Percentiles rank a stretch among this genome's conserved stretches.
These are phyloP conservation scores for Anas platyrhynchos DNA, from an alignment of 2,113 vertebrate species.

Conservation along the genomic window DNA sequence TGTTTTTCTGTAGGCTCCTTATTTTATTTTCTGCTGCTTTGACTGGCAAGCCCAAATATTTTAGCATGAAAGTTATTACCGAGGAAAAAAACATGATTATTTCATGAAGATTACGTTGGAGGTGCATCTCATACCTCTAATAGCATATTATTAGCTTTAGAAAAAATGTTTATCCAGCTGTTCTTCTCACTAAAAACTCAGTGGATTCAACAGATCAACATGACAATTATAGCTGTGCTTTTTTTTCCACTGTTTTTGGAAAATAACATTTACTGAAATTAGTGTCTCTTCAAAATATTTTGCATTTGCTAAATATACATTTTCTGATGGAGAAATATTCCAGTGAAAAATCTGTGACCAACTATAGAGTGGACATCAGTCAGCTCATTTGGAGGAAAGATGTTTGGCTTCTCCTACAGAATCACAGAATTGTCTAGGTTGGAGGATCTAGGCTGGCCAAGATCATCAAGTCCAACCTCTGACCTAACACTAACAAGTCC, in stretches of 20 bases:
- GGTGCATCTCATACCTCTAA: slow-evolving; percentile 49
- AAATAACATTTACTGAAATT: neutral
- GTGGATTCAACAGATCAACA: neutral
- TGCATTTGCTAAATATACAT: neutral
- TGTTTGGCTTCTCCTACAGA: neutral
- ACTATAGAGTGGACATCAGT: neutral
- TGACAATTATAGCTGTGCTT: neutral
- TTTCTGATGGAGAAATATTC: neutral
- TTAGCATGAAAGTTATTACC: slow-evolving; percentile 57
- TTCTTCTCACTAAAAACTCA: neutral
- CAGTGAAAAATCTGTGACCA: neutral
- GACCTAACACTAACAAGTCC: too few species aligned
- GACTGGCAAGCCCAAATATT: slow-evolving; percentile 61
- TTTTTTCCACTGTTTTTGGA: neutral
- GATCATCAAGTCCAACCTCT: too few species aligned
- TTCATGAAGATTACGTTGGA: slow-evolving; percentile 31
- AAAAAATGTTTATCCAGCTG: slow-evolving; percentile 50
- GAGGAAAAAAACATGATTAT: slow-evolving; percentile 55
- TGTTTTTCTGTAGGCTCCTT: slow-evolving; percentile 59
- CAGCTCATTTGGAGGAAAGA: neutral
- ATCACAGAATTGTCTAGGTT: too few species aligned
- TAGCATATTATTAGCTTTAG: slow-evolving; percentile 29
- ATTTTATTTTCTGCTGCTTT: slow-evolving; percentile 69
- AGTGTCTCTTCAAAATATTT: neutral
- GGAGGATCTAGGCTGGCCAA: too few species aligned